These are phyloP conservation scores for Dendrolimus pini DNA, from an alignment of 2,888 invertebrate species.

Conservation along the genomic window DNA sequence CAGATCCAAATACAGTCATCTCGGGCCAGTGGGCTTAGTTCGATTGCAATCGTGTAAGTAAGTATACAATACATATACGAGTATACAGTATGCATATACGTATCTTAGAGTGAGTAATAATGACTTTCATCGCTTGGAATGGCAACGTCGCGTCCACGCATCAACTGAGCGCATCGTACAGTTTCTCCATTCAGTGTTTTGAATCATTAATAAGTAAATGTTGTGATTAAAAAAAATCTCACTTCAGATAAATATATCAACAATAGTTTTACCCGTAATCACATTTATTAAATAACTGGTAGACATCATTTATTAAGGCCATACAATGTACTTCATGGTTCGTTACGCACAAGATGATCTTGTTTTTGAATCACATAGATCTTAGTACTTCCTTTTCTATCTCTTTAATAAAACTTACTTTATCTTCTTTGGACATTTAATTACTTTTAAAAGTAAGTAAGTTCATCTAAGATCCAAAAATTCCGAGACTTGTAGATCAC, in stretches of 20 bases:
- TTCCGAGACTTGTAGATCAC: too few species aligned
- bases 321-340: conserved; percentile 38
- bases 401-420: too few species aligned
- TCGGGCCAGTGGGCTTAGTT: conserved; percentile 34
- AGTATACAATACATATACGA: conserved; percentile 17
- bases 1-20: conserved; percentile 45
- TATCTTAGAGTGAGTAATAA: conserved; percentile 27
- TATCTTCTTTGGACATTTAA: too few species aligned
- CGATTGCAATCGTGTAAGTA: conserved; percentile 31
- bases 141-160: conserved; percentile 50
- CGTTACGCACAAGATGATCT: conserved; percentile 17
- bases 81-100: conserved; percentile 12
- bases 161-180: conserved; percentile 30
- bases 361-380: too few species aligned
- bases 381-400: too few species aligned
- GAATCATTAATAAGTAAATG: conserved; percentile 3
- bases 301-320: conserved; percentile 39
- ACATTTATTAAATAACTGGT: too few species aligned
- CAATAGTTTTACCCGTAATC: too few species aligned
- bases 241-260: too few species aligned
- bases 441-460: too few species aligned
- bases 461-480: too few species aligned
- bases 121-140: conserved; percentile 69
- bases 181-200: conserved; percentile 37
- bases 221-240: background rate